Evolutionary conservation across 1,140 invertebrate species (phyloP), one percentile per base, ranked within the genome.

Genomic region (Microvelia longipes): DNA sequence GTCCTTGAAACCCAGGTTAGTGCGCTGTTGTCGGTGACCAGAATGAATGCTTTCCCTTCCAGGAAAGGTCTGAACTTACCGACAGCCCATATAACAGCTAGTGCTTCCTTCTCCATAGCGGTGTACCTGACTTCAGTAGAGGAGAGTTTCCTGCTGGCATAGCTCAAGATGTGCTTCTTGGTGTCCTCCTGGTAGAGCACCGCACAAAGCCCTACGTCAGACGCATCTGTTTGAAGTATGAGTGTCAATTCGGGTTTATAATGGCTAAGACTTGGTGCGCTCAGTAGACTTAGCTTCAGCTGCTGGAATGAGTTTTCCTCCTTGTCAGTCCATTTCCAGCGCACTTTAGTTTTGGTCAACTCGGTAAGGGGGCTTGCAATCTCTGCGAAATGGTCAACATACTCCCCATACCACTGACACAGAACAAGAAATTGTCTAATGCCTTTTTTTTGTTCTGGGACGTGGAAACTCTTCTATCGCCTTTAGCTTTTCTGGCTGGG

Each of bases 1-100:
- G 0, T 73, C 1, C 76, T 76, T 27, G 76, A 72, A 2, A 85
- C 73, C 79, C 80, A 85, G 28, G 72, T 71, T 2, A 84, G 76
- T 73, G 70, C 83, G 81, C 70, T 74, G 62, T 81, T 79, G 69
- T 82, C 80, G 0, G 79, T 81, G 28, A 77, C 65, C 0, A 82
- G 75, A 0, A 29, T 77, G 68, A 83, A 81, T 26, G 77, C 63
- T 2, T 29, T 75, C 14, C 75, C 77, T 67, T 79, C 75, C 28
- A 78, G 68, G 62, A 74, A 76, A 0, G 35, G 70, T n/a, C 74
- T 65, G 66, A 78, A 80, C 29, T 80, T 75, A 61, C 78, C 73
- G 0, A 82, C 73, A 2, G 76, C 77, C 73, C 75, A 77, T 1
- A 83, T 68, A 25, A 83, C 73, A 2, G 78, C 80, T 1, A 73